phyloP scores from a whole-genome alignment of 2,113 vertebrate species.

The Pheucticus melanocephalus region DNA sequence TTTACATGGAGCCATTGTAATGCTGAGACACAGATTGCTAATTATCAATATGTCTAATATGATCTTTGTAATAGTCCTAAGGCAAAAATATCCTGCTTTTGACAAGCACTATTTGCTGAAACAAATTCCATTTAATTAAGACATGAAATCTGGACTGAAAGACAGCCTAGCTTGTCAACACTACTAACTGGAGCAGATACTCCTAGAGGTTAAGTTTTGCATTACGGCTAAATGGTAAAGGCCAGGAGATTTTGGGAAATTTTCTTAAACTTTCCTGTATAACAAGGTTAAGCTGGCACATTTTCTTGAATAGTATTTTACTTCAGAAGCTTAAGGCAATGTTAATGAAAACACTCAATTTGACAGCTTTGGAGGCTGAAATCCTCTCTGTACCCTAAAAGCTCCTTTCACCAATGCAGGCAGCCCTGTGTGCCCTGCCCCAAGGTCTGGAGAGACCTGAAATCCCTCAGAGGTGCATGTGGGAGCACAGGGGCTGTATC shows the following conservation, averaged over 20 bases:
- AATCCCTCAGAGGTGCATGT: not conserved
- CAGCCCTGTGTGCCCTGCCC: not conserved
- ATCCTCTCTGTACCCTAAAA: not conserved
- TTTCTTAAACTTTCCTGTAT: not conserved
- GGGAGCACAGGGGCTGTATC: not conserved
- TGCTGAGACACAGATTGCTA: slow-evolving; percentile 47
- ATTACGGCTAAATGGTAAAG: not conserved
- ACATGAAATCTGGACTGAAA: slow-evolving; percentile 9
- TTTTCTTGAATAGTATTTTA: not conserved
- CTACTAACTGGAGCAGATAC: not conserved
- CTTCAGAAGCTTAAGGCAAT: not conserved
- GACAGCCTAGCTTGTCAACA: slow-evolving; percentile 21
- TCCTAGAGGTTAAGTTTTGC: slow-evolving; percentile 2
- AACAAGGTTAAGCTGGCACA: not conserved
- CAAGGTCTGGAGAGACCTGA: not conserved
- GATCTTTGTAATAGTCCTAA: slow-evolving; percentile 26
- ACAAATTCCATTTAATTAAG: slow-evolving; percentile 63
- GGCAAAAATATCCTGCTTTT: slow-evolving; percentile 3
- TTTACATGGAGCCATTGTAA: not conserved
- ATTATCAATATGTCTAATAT: slow-evolving; percentile 35
- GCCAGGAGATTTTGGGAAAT: not conserved
- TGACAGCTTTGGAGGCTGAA: not conserved
- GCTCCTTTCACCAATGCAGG: not conserved
- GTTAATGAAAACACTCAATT: not conserved
- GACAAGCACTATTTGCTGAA: slow-evolving; percentile 53